These are phyloP conservation scores for Lasioglossum malachurum DNA, from an alignment of 2,888 invertebrate species.

Conservation along the genomic window DNA sequence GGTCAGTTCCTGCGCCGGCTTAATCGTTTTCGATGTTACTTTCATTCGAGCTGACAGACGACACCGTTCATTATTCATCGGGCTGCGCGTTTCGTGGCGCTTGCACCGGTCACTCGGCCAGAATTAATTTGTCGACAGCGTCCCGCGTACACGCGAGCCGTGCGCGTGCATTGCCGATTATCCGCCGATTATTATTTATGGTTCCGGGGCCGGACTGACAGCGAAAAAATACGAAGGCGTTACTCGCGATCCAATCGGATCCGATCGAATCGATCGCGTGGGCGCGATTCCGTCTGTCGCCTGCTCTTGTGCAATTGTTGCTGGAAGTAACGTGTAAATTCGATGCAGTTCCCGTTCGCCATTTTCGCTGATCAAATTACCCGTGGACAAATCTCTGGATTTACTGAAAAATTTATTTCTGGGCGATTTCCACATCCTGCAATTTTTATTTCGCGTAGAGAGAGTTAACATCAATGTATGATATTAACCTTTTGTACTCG, in stretches of 20 bases:
- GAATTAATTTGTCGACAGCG: conserved; percentile 70
- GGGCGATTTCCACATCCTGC: no score
- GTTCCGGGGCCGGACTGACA: conserved; percentile 63
- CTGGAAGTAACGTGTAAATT: neutral
- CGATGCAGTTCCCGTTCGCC: neutral
- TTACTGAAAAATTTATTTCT: no score
- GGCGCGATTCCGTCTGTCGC: neutral
- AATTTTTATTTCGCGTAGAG: neutral
- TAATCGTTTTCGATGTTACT: conserved; percentile 68
- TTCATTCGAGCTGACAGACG: conserved; percentile 62
- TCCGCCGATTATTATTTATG: conserved; percentile 82
- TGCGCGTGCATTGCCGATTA: conserved; percentile 69
- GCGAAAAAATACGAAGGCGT: conserved; percentile 75
- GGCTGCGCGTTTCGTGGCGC: conserved; percentile 53
- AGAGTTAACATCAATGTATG: no score
- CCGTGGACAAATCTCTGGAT: no score
- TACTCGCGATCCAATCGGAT: neutral
- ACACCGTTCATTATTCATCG: conserved; percentile 70
- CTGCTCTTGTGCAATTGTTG: neutral
- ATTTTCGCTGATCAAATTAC: neutral
- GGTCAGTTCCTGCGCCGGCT: conserved; percentile 27
- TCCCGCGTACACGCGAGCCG: conserved; percentile 44
- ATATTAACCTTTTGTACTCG: no score
- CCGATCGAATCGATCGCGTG: neutral
- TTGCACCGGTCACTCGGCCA: conserved; percentile 36